A percentile compares a stretch with the other conserved stretches of the same genome.
phyloP scores from a whole-genome alignment of 1,140 invertebrate species.

The Drosophila ambigua region DNA sequence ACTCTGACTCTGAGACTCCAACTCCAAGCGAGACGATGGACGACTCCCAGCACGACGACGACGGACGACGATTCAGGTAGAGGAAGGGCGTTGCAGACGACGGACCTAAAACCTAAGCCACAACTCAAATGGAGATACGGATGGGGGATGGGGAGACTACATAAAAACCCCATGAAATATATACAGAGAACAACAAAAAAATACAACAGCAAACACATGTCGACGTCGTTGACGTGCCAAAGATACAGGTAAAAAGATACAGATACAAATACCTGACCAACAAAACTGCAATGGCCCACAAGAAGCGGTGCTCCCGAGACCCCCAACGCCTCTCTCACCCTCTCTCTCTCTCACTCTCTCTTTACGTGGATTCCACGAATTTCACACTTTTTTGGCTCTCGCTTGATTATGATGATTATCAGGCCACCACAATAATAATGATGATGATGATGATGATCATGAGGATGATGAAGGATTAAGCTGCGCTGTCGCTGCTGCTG shows the following conservation, averaged over 20 bases:
- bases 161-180: conserved; percentile 69
- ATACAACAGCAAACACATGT: conserved; percentile 71
- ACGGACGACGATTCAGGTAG: conserved; percentile 45
- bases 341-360: conserved; percentile 7
- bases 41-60: no score
- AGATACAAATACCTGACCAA: conserved; percentile 48
- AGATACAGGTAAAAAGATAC: conserved; percentile 80
- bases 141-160: conserved; percentile 30
- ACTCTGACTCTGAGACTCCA: conserved; percentile 12
- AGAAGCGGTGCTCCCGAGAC: conserved; percentile 7
- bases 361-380: conserved; percentile 67
- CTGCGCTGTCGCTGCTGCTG: conserved; percentile 27
- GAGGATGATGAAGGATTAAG: conserved; percentile 77
- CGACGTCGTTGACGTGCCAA: conserved; percentile 75
- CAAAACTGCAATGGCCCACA: conserved; percentile 65
- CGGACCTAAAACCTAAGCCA: conserved; percentile 59
- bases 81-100: conserved; percentile 68
- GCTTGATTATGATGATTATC: conserved; percentile 56
- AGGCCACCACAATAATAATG: conserved; percentile 9
- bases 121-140: conserved; percentile 35
- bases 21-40: no score
- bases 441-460: conserved; percentile 46
- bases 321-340: no score
- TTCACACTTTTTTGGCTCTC: conserved; percentile 63
- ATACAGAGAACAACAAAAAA: conserved; percentile 32